Evolutionary conservation across 2,888 invertebrate genomes (phyloP), one percentile per base, ranked within the genome.

Genomic region (Frankliniella intonsa): DNA sequence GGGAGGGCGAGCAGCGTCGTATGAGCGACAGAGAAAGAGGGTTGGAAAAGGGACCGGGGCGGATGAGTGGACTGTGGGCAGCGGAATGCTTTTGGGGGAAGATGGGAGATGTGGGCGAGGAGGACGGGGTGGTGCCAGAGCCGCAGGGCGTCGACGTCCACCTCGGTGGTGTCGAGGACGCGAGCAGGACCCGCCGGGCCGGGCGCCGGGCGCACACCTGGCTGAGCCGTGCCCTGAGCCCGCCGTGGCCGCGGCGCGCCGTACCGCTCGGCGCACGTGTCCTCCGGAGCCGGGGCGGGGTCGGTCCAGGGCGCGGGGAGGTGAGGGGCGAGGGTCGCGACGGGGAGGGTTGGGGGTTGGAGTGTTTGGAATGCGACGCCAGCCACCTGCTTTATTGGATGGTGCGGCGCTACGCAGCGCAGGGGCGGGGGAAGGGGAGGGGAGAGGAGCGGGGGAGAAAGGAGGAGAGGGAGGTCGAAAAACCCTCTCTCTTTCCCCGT

Each of bases 361-460:
- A 22, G 69, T n/a, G 62, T 62, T 62, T 62, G 62, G 62, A 62
- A 62, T 62, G 62, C n/a, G 62, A 38, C 55, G 19, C 55, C 55
- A 22, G 69, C 69, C 69, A 76, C 69, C 69, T 76, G 25, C 25
- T 22, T 76, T 76, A 76, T 76, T 76, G 69, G 69, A 76, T 76
- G 22, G 22, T 22, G n/a, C 22, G 55, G 55, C 55, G 55, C 55
- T 19, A 55, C 55, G 19, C 55, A 14, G 17, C 55, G 55, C 55
- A 14, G 19, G 12, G 12, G 17, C 55, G 17, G 17, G 14, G 5
- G 12, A 0, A 14, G 11, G 55, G 55, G 14, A 11, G 55, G 17
- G 3, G 14, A 55, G 38, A 38, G 38, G 38, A 14, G 14, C 8
- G 17, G 14, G 12, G 14, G 55, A 0, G 14, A 55, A 55, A 19